phyloP scores from a whole-genome alignment of 2,113 vertebrate genomes.

The Pedionomus torquatus region DNA sequence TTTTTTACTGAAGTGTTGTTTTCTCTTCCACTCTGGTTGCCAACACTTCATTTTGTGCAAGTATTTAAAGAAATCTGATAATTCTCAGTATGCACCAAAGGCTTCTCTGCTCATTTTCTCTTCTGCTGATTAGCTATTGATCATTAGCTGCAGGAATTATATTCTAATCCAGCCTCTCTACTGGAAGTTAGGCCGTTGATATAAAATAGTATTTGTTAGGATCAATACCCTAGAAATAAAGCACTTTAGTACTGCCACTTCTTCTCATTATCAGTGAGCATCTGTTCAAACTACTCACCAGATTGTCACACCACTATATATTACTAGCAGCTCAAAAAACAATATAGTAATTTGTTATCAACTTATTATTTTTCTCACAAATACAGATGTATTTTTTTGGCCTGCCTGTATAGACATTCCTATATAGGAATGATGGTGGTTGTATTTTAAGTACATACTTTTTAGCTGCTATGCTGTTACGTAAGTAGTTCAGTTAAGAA shows the following conservation, averaged over 20 bases:
- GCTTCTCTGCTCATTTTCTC: not conserved
- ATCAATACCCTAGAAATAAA: not conserved
- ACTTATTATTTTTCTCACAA: not conserved
- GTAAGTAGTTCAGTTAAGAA: not conserved
- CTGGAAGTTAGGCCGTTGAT: not conserved
- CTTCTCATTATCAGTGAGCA: not conserved
- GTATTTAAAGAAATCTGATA: not conserved
- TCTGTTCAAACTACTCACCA: not conserved
- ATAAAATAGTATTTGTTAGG: constrained; percentile 4
- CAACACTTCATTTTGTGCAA: accelerated
- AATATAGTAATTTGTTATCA: not conserved
- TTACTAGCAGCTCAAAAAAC: not conserved
- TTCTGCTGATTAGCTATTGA: constrained; percentile 33
- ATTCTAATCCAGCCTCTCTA: not conserved
- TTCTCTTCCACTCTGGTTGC: not conserved
- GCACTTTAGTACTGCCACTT: not conserved
- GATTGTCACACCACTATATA: not conserved
- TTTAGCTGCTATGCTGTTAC: not conserved
- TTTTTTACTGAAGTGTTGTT: not conserved
- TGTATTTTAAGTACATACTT: not conserved
- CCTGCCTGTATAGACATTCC: not conserved
- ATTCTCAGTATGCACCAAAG: not conserved
- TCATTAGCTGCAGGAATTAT: not conserved
- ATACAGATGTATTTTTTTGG: not conserved
- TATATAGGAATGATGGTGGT: not conserved